Evolutionary conservation across 2,888 invertebrate species (phyloP), one percentile per base, ranked within the genome.

Genomic region (Diaperis boleti): DNA sequence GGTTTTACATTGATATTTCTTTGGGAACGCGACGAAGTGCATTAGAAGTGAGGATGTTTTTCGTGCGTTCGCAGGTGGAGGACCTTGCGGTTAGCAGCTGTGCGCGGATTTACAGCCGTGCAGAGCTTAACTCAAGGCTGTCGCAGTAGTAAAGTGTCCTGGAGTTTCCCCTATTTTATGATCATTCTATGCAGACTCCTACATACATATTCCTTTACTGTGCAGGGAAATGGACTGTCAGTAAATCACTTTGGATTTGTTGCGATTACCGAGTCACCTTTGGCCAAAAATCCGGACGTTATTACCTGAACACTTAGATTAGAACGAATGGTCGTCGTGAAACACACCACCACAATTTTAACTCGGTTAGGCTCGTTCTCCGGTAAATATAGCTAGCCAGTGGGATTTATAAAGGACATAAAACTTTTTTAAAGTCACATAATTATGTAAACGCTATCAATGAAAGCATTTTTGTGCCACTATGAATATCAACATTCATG

Each of bases 21-120:
- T 42, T 42, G 20, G 18, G 11, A 37, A 17, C 18, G 22, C 29
- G 47, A n/a, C 4, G 37, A 52, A 45, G 45, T 45, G 37, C 47
- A 47, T 61, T 47, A 18, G 17, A 6, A 54, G 31, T 33, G 61
- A 35, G 39, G 45, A 61, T 41, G 42, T 37, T 57, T n/a, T 57
- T 50, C 44, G 37, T 59, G 59, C 59, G 65, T 68, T 62, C 68
- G 68, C 69, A 71, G 71, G 69, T 69, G 68, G 65, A 62, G 64
- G 57, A 52, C 52, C 52, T 62, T 49, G 57, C 50, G 57, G 57
- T 68, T 71, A 69, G 66, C 72, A 73, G 72, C 72, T 72, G 72
- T 70, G 71, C 65, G 69, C 68, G 73, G 75, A 76, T 76, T 76
- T 76, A 76, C 75, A 74, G 66, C 72, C 72, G 72, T 66, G 69